phyloP scores from a whole-genome alignment of 1,140 invertebrate species.

The Drosophila tropicalis region DNA sequence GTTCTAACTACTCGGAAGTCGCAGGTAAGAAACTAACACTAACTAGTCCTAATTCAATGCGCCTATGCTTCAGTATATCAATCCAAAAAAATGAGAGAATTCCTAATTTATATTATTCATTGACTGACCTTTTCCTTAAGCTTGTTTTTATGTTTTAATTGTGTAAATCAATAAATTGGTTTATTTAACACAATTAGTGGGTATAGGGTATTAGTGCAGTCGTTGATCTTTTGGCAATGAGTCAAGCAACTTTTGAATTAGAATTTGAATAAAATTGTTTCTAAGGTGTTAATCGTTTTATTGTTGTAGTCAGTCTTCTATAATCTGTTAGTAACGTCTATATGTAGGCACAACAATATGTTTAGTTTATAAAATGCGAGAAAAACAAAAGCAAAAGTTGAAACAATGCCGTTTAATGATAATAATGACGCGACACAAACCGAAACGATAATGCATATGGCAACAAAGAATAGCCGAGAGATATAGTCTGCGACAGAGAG shows the following conservation, averaged over 20 bases:
- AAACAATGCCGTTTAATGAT: slow-evolving; percentile 66
- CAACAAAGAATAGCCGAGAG: background rate
- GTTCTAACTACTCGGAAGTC: too few species aligned
- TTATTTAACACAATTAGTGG: too few species aligned
- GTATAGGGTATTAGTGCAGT: too few species aligned
- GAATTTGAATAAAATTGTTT: background rate
- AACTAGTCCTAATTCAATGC: too few species aligned
- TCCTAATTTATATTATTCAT: too few species aligned
- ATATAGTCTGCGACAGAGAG: background rate
- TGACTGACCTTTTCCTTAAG: too few species aligned
- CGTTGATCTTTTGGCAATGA: background rate
- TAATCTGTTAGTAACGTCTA: slow-evolving; percentile 6
- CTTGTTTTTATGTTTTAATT: too few species aligned
- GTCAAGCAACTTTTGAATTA: background rate
- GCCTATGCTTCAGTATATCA: too few species aligned
- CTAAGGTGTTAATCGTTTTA: slow-evolving; percentile 5
- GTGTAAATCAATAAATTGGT: too few species aligned
- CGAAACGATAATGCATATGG: slow-evolving; percentile 14
- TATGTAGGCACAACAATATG: background rate
- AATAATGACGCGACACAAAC: slow-evolving; percentile 71
- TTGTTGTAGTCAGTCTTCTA: background rate
- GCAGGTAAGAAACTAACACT: too few species aligned
- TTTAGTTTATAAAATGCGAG: background rate
- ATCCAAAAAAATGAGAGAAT: too few species aligned
- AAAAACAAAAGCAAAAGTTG: slow-evolving; percentile 71